These are phyloP conservation scores for Drosophila macrospina DNA, from an alignment of 2,888 invertebrate genomes.

Conservation along the genomic window DNA sequence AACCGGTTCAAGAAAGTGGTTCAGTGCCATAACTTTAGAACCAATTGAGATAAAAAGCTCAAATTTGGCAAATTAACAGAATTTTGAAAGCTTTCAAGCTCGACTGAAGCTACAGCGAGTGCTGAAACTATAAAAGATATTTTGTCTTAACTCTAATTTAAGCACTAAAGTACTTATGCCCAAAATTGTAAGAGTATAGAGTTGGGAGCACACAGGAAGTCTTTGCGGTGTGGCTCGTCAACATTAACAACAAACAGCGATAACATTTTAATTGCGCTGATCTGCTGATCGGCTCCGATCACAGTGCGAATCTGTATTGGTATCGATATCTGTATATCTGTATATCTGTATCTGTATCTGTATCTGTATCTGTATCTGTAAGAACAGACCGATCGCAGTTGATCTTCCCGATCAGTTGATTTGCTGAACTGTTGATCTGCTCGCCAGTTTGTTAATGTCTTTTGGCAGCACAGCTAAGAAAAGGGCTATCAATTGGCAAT, in stretches of 20 bases:
- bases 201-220: constrained; percentile 66
- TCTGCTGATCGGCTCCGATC: constrained; percentile 60
- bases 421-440: constrained; percentile 51
- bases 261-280: constrained; percentile 80
- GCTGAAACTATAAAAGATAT: too few species aligned
- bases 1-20: too few species aligned
- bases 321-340: constrained; percentile 20
- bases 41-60: too few species aligned
- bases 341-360: constrained; percentile 31
- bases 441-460: constrained; percentile 76
- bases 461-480: constrained; percentile 69
- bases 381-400: constrained; percentile 27
- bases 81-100: too few species aligned
- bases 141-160: background rate
- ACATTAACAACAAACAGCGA: constrained; percentile 76
- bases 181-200: constrained; percentile 31
- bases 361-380: constrained; percentile 14
- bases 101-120: too few species aligned
- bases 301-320: constrained; percentile 28
- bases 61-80: too few species aligned
- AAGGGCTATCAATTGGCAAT: constrained; percentile 69
- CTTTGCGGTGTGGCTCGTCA: constrained; percentile 54
- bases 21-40: too few species aligned
- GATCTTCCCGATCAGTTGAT: constrained; percentile 36
- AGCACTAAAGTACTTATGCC: background rate